A percentile compares a stretch with the other conserved stretches of the same genome.
phyloP scores from a whole-genome alignment of 2,888 invertebrate genomes.

The Esperia sulphurella region DNA sequence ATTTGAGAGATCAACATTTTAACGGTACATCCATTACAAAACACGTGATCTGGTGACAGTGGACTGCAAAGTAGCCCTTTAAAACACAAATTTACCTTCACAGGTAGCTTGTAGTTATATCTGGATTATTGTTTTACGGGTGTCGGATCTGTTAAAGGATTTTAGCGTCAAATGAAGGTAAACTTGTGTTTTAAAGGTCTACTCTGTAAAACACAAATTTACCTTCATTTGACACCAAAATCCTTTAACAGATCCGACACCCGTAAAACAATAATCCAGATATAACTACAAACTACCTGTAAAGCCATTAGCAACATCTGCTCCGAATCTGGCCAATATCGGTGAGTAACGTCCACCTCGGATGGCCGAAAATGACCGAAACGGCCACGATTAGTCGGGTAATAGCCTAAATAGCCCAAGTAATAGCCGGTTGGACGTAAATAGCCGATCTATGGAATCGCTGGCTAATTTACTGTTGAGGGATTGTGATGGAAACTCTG shows the following conservation, averaged over 20 bases:
- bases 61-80: too few species aligned
- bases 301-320: conserved; percentile 19
- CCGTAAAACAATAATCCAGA: conserved; percentile 1
- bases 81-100: too few species aligned
- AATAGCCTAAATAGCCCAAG: conserved; percentile 47
- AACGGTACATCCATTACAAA: too few species aligned
- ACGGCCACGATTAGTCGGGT: conserved; percentile 43
- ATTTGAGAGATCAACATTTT: too few species aligned
- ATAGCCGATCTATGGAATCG: conserved; percentile 6
- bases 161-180: too few species aligned
- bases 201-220: too few species aligned
- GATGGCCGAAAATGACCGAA: conserved; percentile 15
- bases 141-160: background rate
- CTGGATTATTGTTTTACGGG: background rate
- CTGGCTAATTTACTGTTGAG: background rate
- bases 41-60: too few species aligned
- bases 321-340: conserved; percentile 17
- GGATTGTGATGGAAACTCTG: background rate
- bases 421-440: conserved; percentile 27
- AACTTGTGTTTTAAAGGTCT: too few species aligned
- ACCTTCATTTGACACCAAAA: too few species aligned
- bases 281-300: conserved; percentile 4
- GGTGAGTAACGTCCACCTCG: conserved; percentile 20
- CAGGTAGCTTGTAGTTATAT: conserved; percentile 4
- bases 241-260: background rate